These are phyloP conservation scores for Corydoras maculifer DNA, from an alignment of 2,113 vertebrate species.

Conservation along the genomic window DNA sequence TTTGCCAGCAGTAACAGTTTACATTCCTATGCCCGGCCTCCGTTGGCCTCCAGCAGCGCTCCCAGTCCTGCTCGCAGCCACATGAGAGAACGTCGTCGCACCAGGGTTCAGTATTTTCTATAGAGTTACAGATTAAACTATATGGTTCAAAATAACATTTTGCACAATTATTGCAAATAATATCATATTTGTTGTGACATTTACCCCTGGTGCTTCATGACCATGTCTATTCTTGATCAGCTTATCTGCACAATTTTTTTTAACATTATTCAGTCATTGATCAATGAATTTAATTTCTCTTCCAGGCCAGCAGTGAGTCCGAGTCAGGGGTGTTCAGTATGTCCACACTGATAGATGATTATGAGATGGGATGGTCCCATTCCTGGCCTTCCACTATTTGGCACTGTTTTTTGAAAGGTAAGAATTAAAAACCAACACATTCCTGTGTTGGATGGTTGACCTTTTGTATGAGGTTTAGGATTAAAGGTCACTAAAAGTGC, in stretches of 20 bases:
- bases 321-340: slow-evolving; percentile 95
- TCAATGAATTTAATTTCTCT: not conserved
- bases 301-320: slow-evolving; percentile 86
- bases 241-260: not conserved
- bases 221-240: not conserved
- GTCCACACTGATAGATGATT: slow-evolving; percentile 95
- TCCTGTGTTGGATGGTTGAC: not conserved
- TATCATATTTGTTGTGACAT: no score
- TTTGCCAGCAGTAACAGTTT: slow-evolving; percentile 98
- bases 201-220: no score
- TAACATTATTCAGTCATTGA: not conserved
- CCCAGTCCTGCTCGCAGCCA: slow-evolving; percentile 73
- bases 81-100: slow-evolving; percentile 76
- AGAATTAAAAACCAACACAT: not conserved
- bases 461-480: not conserved
- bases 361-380: slow-evolving; percentile 97
- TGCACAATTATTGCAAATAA: not conserved
- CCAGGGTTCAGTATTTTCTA: slow-evolving; percentile 53
- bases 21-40: slow-evolving; percentile 99
- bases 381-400: slow-evolving; percentile 94
- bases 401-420: slow-evolving; percentile 98
- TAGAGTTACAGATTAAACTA: not conserved
- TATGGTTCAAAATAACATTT: not conserved
- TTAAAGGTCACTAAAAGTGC: not conserved
- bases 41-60: slow-evolving; percentile 76